phyloP scores from a whole-genome alignment of 2,797 vertebrate species.

The Poeciliopsis paucimaculata region DNA sequence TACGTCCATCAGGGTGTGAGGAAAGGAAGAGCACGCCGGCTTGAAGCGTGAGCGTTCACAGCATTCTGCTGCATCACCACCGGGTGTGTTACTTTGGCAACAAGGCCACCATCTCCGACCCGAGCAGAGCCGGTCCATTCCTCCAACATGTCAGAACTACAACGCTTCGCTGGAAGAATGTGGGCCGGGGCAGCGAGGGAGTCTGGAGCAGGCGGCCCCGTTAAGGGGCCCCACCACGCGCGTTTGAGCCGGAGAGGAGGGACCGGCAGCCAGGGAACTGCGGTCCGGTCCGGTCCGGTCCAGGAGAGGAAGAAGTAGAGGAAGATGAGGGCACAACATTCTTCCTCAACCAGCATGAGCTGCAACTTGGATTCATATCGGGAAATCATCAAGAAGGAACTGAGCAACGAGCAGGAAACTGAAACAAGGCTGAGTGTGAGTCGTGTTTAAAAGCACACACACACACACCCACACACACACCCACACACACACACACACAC shows the following conservation, averaged over 20 bases:
- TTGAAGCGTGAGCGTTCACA: not conserved
- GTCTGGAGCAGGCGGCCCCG: constrained; percentile 81
- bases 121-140: constrained; percentile 79
- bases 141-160: constrained; percentile 84
- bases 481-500: not conserved
- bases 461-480: not conserved
- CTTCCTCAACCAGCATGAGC: constrained; percentile 19
- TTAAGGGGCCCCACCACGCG: constrained; percentile 68
- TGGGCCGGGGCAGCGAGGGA: constrained; percentile 76
- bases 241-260: not conserved
- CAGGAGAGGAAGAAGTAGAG: too few relatives aligned
- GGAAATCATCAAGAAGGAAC: constrained; percentile 44
- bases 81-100: not conserved
- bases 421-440: constrained; percentile 34
- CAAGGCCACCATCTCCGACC: not conserved
- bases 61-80: not conserved
- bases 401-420: constrained; percentile 45
- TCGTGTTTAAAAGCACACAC: constrained; percentile 39
- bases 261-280: too few relatives aligned
- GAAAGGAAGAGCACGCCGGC: not conserved
- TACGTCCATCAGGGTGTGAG: not conserved
- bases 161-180: constrained; percentile 81
- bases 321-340: too few relatives aligned
- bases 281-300: too few relatives aligned
- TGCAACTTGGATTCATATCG: constrained; percentile 37